Base-by-base conservation (phyloP, 1,140 invertebrate species). In the Dreissena polymorpha region DNA sequence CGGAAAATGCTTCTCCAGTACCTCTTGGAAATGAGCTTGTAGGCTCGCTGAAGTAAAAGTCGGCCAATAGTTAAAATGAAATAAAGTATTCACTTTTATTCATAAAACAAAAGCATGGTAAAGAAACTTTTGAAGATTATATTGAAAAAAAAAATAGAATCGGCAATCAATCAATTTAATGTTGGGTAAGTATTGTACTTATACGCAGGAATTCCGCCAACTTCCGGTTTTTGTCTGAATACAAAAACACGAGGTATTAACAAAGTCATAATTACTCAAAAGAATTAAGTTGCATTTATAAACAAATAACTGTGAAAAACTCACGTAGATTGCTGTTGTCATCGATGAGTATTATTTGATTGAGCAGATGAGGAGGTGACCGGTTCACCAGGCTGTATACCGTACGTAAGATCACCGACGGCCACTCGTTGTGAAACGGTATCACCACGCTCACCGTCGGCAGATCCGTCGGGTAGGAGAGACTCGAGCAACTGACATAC, bases 381-480 rank as follows among this genome's bases (percentile, higher is more conserved):
- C 96, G 94, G 86, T 97, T 95, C 21, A 99, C 90, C 67, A 99
- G 95, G 0, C 97, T 97, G 87, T 97, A 95, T 18, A 99, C 93
- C 0, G 98, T 98, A 88, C 98, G 93, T 80, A 98, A 93, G 0
- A 99, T 93, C 3, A 98, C 98, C 82, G 95, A 95, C 79, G 95
- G 96, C 89, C 98, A 97, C 93, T 99, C 98, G 93, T 99, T 99
- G 91, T 97, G 98, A 91, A 99, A 99, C 90, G 98, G 98, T 90
- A 99, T 97, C 21, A 99, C 95, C 25, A 99, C 94, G 68, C 96
- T 96, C 0, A 96, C 96, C 83, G 94, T 94, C 71, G 96, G 96
- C 69, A 97, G 92, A 78, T 94, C 92, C 12, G 88, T 50, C 8
- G 76, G 76, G 50, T 85, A 86, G 65, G 50, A 64, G 3, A 83